These are phyloP conservation scores for Pyrrhosoma nymphula DNA, from an alignment of 2,888 invertebrate species.

Conservation along the genomic window DNA sequence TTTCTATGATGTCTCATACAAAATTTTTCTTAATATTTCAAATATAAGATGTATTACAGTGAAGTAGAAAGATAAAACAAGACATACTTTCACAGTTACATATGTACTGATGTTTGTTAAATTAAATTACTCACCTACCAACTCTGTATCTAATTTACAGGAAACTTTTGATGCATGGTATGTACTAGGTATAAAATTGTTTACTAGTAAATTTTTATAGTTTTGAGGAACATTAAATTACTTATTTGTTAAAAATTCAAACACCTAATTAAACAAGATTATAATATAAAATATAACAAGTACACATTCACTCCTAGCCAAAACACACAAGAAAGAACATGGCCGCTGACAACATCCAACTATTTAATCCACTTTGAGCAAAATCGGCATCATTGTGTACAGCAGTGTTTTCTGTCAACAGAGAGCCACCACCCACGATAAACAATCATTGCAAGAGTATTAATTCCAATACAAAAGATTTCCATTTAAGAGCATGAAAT, in stretches of 20 bases:
- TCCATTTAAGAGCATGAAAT: background rate
- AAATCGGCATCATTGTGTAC: conserved; percentile 8
- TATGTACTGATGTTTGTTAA: conserved; percentile 14
- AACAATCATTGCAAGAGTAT: background rate
- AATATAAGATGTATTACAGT: conserved; percentile 45
- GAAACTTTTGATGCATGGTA: conserved; percentile 52
- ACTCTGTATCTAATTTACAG: conserved; percentile 33
- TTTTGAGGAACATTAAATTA: conserved; percentile 62
- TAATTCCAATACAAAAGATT: background rate
- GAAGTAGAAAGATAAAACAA: conserved; percentile 55
- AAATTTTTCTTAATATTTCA: conserved; percentile 56
- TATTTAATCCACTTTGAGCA: conserved; percentile 44
- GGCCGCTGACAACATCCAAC: conserved; percentile 42
- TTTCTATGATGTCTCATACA: conserved; percentile 64
- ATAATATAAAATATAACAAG: conserved; percentile 64
- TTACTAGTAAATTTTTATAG: conserved; percentile 50
- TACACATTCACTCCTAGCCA: conserved; percentile 45
- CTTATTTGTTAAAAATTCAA: conserved; percentile 56
- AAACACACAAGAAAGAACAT: conserved; percentile 46
- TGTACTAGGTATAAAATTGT: conserved; percentile 54
- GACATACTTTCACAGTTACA: conserved; percentile 37
- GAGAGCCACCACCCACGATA: background rate
- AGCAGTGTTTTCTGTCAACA: background rate
- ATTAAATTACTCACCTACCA: conserved; percentile 39
- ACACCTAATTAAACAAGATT: conserved; percentile 59